Conservation (phyloP, 2,113 vertebrate species). For the Epinephelus lanceolatus region DNA sequence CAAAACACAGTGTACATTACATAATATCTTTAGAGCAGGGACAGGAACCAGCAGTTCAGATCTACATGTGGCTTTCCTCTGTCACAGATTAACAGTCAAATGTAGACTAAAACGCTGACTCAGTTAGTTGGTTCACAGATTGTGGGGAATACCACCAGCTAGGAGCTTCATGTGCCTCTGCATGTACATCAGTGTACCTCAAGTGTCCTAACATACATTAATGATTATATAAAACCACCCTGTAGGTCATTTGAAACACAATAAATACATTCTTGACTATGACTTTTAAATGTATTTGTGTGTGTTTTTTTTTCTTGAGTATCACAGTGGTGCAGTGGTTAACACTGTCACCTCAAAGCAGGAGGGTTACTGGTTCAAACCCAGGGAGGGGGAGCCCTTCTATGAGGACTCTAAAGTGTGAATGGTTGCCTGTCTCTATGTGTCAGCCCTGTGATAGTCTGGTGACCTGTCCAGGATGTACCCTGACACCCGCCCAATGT, state of each 20-base stretch:
- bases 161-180: too few relatives aligned
- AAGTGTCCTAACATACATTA: too few relatives aligned
- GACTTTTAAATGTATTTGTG: background rate
- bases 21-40: background rate
- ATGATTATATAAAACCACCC: background rate
- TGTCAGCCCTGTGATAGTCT: too few relatives aligned
- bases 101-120: background rate
- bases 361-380: too few relatives aligned
- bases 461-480: too few relatives aligned
- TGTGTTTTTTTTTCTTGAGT: background rate
- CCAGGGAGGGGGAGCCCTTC: too few relatives aligned
- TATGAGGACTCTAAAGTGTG: too few relatives aligned
- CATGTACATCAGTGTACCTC: background rate
- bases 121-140: slow-evolving; percentile 8
- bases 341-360: too few relatives aligned
- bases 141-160: background rate
- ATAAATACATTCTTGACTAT: background rate
- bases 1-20: background rate
- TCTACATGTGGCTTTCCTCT: background rate
- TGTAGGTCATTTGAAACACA: background rate
- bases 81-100: slow-evolving; percentile 7
- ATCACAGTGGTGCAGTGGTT: too few relatives aligned
- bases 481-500: too few relatives aligned
- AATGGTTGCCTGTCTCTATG: too few relatives aligned
- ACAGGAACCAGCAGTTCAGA: background rate